Base-by-base conservation (phyloP, 2,113 vertebrate species). In the Cromileptes altivelis region DNA sequence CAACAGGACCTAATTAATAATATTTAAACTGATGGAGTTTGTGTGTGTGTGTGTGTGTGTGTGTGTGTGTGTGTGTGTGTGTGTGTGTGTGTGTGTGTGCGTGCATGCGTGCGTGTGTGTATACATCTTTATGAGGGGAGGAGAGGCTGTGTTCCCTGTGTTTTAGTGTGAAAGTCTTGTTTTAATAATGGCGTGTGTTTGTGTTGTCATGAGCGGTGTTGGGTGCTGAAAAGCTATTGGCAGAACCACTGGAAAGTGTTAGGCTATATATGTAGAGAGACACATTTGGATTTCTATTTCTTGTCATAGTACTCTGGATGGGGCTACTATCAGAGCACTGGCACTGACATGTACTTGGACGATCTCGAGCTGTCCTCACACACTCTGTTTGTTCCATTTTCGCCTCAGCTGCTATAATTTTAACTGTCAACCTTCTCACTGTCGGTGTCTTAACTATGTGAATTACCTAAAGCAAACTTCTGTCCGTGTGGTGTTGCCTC, bases 221-320 rank as follows among this genome's bases (percentile, higher is more conserved):
- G 64, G 57, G 73, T 86, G 83, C 27, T 86, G 78, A 88, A 80
- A 88, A 81, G 70, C 56, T 73, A 40, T 78, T 92, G 92, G 91
- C 91, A 90, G 78, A 80, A 82, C 78, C 76, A 81, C 85, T 92
- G 89, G 92, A 94, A 91, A 91, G 50, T 82, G 17, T 75, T 62
- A 2, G 53, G 77, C 75, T 88, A 79, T 79, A 85, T 76, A 60
- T 84, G 75, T 57, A 82, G 84, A 75, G 37, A 57, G 82, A 78
- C 85, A 65, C 75, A 89, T 91, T 91, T 84, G 81, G 82, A 75
- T 86, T 75, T 87, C 84, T 90, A 85, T 90, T 92, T 88, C 69
- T 85, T 78, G 65, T 78, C 75, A 17, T n/a, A 33, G 62, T 56
- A 47, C 75, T 82, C 63, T 84, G 18, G 4, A 57, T 70, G 68